These are phyloP conservation scores for Hyperopisus bebe DNA, from an alignment of 2,113 vertebrate species.

Conservation along the genomic window DNA sequence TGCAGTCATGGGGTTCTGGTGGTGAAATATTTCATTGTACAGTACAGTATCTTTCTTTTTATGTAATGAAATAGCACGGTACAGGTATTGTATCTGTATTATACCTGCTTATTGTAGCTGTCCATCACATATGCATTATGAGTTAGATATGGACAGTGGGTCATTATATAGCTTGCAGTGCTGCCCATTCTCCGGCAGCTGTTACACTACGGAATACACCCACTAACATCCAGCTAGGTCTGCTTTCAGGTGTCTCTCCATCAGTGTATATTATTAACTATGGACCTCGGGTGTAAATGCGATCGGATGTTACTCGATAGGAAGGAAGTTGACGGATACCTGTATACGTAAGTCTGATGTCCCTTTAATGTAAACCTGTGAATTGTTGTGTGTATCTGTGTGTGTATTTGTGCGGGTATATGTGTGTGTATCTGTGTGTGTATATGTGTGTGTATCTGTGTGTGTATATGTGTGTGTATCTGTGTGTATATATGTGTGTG, in stretches of 20 bases:
- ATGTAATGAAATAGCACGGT: neutral
- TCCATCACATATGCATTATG: neutral
- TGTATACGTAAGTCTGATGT: neutral
- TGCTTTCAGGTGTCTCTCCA: neutral
- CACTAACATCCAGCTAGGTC: neutral
- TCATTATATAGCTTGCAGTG: neutral
- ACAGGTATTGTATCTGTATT: neutral
- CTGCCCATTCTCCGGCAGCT: neutral
- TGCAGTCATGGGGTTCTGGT: too few relatives aligned
- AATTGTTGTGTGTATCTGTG: neutral
- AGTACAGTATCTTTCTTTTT: neutral
- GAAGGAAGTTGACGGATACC: neutral
- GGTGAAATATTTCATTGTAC: neutral
- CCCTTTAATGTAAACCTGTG: neutral
- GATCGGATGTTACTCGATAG: neutral
- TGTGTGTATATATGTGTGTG: neutral
- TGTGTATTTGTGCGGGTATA: neutral
- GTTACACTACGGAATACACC: neutral
- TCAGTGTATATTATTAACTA: neutral
- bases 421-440: neutral
- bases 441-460: neutral
- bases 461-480: neutral
- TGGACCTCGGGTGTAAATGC: neutral
- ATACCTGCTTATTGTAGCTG: neutral
- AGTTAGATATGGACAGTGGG: neutral